phyloP scores from a whole-genome alignment of 92 coral and sea anemone species.

The Virgularia gustaviana region DNA sequence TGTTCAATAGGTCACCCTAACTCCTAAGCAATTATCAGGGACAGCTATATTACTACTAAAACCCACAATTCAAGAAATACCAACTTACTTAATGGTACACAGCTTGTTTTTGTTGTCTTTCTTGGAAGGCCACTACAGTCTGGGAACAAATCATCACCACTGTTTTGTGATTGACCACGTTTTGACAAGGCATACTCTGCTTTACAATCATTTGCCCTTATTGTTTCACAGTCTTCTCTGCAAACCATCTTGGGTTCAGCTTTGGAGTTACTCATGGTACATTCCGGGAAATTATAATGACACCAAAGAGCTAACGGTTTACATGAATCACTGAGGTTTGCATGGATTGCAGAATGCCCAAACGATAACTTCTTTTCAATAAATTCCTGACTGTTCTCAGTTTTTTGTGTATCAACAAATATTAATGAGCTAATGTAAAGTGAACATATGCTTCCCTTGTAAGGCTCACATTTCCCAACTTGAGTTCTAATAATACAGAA shows the following conservation, averaged over 20 bases:
- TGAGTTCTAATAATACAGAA: not conserved
- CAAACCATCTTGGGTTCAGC: constrained; percentile 67
- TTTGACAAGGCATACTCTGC: constrained; percentile 50
- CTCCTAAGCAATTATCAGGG: too few relatives aligned
- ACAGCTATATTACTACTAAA: too few relatives aligned
- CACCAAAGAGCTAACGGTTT: constrained; percentile 71
- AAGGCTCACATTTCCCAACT: constrained; percentile 65
- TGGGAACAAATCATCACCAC: constrained; percentile 66
- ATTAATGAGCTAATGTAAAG: constrained; percentile 46
- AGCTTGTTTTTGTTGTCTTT: not conserved
- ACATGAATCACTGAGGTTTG: constrained; percentile 56
- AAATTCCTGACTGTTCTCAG: constrained; percentile 57
- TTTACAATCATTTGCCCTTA: constrained; percentile 59
- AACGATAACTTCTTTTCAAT: constrained; percentile 65
- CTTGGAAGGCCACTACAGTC: constrained; percentile 62
- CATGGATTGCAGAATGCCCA: constrained; percentile 52
- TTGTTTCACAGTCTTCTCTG: constrained; percentile 69
- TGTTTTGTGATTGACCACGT: constrained; percentile 8
- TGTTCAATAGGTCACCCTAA: too few relatives aligned
- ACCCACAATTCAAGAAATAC: too few relatives aligned
- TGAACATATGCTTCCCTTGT: constrained; percentile 73
- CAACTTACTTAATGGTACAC: not conserved
- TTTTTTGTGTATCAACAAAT: constrained; percentile 33
- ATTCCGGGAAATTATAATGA: constrained; percentile 68
- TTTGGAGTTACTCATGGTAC: constrained; percentile 44